Percentiles rank a stretch among this genome's conserved stretches.
These are phyloP conservation scores for Diorhabda carinulata DNA, from an alignment of 1,140 invertebrate species.

Conservation along the genomic window DNA sequence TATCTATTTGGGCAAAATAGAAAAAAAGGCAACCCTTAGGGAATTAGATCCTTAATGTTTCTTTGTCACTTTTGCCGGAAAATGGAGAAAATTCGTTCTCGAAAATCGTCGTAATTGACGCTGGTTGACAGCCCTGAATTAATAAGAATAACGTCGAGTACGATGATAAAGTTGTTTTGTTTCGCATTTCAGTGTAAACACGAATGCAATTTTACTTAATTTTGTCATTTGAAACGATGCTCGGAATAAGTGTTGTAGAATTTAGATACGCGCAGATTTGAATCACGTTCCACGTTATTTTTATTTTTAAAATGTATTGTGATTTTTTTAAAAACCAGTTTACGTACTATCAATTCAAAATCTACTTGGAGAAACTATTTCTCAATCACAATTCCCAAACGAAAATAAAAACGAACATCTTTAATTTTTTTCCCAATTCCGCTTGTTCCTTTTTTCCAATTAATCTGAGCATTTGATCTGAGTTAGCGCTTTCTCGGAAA, in stretches of 20 bases:
- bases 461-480: neutral
- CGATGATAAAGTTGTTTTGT: neutral
- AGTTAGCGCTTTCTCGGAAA: neutral
- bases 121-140: neutral
- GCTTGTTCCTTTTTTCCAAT: neutral
- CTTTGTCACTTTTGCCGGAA: conserved; percentile 1
- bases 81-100: neutral
- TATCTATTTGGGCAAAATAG: neutral
- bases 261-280: too few relatives aligned
- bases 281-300: too few relatives aligned
- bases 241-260: too few relatives aligned
- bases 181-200: neutral
- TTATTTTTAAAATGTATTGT: too few relatives aligned
- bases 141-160: neutral
- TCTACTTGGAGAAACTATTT: too few relatives aligned
- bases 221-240: neutral
- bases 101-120: neutral
- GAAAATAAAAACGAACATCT: too few relatives aligned
- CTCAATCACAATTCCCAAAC: too few relatives aligned
- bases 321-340: too few relatives aligned
- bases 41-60: conserved; percentile 1
- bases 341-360: too few relatives aligned
- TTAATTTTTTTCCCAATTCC: neutral
- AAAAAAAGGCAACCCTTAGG: neutral
- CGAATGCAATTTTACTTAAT: neutral